Conservation (phyloP, 2,113 vertebrate genomes). For the Spheniscus mendiculus region DNA sequence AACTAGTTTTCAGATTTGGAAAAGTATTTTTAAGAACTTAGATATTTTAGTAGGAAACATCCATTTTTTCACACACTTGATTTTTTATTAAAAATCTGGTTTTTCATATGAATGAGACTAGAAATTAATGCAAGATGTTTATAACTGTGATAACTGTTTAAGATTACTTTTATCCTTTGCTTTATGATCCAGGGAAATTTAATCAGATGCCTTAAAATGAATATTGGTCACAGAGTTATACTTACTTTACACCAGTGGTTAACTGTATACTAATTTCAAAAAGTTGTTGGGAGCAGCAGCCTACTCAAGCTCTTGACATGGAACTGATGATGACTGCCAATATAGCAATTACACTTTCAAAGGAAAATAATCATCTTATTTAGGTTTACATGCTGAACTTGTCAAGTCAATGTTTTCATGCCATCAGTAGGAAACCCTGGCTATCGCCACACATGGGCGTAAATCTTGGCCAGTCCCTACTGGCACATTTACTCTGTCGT, state of each 20-base stretch:
- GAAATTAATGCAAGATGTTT: not conserved
- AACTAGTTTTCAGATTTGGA: not conserved
- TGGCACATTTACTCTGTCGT: fast-evolving
- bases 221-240: not conserved
- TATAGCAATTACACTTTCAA: not conserved
- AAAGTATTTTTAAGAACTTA: not conserved
- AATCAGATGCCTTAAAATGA: not conserved
- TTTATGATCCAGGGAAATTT: not conserved
- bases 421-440: not conserved
- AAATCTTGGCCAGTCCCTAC: no score
- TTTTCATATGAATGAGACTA: not conserved
- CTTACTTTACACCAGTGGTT: not conserved
- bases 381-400: not conserved
- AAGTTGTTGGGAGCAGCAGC: not conserved
- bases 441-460: fast-evolving
- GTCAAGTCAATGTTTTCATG: not conserved
- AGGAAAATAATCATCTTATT: not conserved
- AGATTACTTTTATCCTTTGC: not conserved
- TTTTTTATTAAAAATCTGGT: not conserved
- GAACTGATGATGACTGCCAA: not conserved
- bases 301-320: not conserved
- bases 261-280: not conserved
- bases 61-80: not conserved
- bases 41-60: not conserved
- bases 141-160: not conserved